phyloP scores from a whole-genome alignment of 2,113 vertebrate species.

The Ptilorrhoa leucosticta region DNA sequence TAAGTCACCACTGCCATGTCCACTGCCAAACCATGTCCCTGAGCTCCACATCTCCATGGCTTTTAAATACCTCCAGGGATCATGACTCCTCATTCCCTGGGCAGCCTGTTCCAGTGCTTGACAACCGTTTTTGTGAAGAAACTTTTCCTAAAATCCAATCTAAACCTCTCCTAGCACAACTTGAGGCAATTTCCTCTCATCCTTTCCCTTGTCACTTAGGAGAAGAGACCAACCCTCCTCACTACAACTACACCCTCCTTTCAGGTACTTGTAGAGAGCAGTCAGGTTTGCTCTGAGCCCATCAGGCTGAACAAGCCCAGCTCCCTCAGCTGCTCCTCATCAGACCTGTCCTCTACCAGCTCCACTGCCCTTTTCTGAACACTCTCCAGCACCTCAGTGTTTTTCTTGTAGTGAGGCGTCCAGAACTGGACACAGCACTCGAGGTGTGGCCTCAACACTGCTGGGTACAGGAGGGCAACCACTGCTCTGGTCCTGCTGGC shows the following conservation, averaged over 20 bases:
- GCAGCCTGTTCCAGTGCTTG: background rate
- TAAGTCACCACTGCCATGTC: background rate
- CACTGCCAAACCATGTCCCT: background rate
- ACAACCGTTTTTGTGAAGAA: background rate
- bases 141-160: background rate
- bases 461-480: accelerated
- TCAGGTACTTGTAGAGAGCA: background rate
- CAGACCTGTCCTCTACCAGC: background rate
- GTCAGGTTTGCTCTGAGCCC: accelerated
- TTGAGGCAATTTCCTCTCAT: background rate
- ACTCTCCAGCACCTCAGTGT: background rate
- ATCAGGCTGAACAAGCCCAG: background rate
- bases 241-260: accelerated
- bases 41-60: accelerated
- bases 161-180: background rate
- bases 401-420: accelerated
- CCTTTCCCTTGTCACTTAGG: background rate
- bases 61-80: background rate
- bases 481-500: background rate
- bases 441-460: accelerated
- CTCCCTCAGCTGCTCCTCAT: background rate
- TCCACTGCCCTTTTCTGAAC: background rate
- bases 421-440: accelerated
- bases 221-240: background rate
- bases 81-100: no score